phyloP scores from a whole-genome alignment of 2,888 invertebrate genomes.

The Sussaba pulchella region DNA sequence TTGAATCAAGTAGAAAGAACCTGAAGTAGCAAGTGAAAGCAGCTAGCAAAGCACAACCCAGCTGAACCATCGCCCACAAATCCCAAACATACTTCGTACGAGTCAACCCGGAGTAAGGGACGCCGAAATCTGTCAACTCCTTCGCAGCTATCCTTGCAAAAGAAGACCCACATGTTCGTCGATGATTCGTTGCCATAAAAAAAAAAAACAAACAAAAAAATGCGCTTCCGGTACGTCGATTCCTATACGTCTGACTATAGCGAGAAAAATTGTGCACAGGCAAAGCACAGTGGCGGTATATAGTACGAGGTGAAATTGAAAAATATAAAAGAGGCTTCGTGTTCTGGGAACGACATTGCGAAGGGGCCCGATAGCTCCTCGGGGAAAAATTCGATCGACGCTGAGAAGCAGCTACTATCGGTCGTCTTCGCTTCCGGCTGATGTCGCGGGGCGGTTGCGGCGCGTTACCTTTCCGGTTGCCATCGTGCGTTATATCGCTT shows the following conservation, averaged over 20 bases:
- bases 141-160: conserved; percentile 30
- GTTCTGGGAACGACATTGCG: conserved; percentile 21
- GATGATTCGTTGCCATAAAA: conserved; percentile 76
- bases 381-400: conserved; percentile 52
- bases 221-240: conserved; percentile 61
- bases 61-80: conserved; percentile 50
- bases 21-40: conserved; percentile 13
- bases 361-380: conserved; percentile 29
- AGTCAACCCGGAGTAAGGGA: conserved; percentile 45
- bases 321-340: conserved; percentile 71
- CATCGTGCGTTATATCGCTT: not conserved
- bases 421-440: conserved; percentile 2
- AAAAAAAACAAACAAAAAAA: too few relatives aligned
- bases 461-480: not conserved
- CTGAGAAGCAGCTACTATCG: not conserved
- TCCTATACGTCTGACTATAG: conserved; percentile 35
- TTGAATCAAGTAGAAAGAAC: conserved; percentile 32
- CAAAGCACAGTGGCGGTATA: conserved; percentile 68
- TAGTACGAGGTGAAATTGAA: conserved; percentile 74
- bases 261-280: not conserved
- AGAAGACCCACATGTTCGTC: conserved; percentile 78
- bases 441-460: not conserved
- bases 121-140: conserved; percentile 41
- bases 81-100: conserved; percentile 61
- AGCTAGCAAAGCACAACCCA: not conserved